Evolutionary conservation across 2,888 invertebrate genomes (phyloP).

Genomic region (Stenodera caucasica): DNA sequence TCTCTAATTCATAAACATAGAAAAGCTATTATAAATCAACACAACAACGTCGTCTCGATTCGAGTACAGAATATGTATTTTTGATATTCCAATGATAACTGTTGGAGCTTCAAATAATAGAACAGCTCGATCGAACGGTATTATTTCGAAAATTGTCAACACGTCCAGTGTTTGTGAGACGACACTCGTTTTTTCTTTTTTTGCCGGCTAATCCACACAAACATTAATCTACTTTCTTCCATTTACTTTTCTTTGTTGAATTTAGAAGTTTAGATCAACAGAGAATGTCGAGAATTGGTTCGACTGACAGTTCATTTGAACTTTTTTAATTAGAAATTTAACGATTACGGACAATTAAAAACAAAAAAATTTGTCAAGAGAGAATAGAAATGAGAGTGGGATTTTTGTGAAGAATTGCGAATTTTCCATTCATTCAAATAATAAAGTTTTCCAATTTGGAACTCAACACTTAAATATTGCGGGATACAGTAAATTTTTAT

Average conservation of each 20-base stretch:
- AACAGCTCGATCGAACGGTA: too few species aligned
- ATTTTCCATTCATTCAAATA: not conserved
- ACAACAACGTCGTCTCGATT: too few species aligned
- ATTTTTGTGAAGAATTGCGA: not conserved
- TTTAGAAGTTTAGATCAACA: conserved; percentile 13
- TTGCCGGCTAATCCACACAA: not conserved
- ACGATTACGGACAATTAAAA: not conserved
- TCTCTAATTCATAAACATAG: too few species aligned
- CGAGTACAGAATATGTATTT: too few species aligned
- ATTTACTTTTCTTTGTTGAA: conserved; percentile 13
- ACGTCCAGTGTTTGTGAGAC: not conserved
- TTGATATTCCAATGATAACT: too few species aligned
- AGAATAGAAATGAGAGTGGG: not conserved
- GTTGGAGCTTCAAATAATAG: too few species aligned
- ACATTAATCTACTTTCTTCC: conserved; percentile 12
- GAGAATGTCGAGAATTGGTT: conserved; percentile 2
- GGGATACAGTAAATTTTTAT: not conserved
- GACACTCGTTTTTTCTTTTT: not conserved
- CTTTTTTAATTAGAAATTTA: conserved; percentile 4
- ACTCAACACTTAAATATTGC: not conserved
- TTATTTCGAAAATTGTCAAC: not conserved
- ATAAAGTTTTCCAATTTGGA: not conserved
- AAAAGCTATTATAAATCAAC: too few species aligned
- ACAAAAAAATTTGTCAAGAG: not conserved
- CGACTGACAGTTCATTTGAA: conserved; percentile 8